Evolutionary conservation across 2,888 invertebrate species (phyloP), one percentile per base, ranked within the genome.

Genomic region (Cheilosia impressa): DNA sequence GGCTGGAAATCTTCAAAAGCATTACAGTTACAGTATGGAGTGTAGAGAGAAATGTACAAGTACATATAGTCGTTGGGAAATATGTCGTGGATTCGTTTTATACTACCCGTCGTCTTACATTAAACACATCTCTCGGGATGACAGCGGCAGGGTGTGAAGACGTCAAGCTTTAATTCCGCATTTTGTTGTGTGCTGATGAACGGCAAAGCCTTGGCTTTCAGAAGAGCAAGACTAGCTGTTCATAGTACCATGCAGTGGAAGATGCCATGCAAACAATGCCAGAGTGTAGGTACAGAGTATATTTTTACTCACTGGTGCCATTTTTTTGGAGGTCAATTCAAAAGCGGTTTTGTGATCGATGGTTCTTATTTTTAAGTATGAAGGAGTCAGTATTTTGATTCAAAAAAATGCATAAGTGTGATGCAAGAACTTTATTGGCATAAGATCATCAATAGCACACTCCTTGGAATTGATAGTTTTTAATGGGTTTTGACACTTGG

Each of bases 101-200:
- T 10, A 45, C 24, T 58, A 50, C 71, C 38, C 50, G 38, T 5
- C 22, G 38, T 47, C 43, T 4, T 47, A 31, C n/a, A 10, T 47
- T 4, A 7, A 10, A 47, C 31, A 47, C 62, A 22, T 13, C 17
- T 57, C 22, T 34, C 31, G 9, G 45, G 15, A 41, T 19, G 41
- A 10, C n/a, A 38, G 13, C 13, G 41, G 27, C 4, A 38, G 10
- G 38, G 13, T 9, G 3, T 19, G 9, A 24, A 69, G 50, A 47
- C 34, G 57, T 58, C 19, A 31, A 19, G 22, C 31, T 55, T 66
- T 27, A 66, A 66, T 55, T 55, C 45, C 55, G 55, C 52, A 66
- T 15, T 66, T 53, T 66, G 19, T 47, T 13, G 13, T 58, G 71
- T 71, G 50, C 27, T 50, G 24, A 27, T 15, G 19, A 38, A 34